phyloP scores from a whole-genome alignment of 2,888 invertebrate genomes.

The Ramazzottius varieornatus region DNA sequence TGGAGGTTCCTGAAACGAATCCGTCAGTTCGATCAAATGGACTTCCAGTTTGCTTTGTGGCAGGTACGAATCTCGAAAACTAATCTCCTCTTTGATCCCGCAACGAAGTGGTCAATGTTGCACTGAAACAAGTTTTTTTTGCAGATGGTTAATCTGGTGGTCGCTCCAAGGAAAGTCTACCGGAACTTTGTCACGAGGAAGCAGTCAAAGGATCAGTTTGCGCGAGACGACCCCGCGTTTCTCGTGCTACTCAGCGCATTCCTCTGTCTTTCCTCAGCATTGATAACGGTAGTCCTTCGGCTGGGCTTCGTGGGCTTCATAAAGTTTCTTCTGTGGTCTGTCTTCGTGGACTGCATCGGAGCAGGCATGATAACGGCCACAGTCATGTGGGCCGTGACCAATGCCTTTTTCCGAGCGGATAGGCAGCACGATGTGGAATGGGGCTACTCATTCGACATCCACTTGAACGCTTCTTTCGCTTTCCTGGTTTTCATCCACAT shows the following conservation, averaged over 20 bases:
- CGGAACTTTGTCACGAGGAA: constrained; percentile 11
- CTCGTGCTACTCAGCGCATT: constrained; percentile 62
- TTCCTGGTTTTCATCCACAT: constrained; percentile 72
- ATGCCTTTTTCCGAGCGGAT: background rate
- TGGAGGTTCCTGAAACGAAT: constrained; percentile 59
- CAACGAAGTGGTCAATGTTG: no score
- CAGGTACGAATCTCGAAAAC: no score
- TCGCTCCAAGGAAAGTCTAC: constrained; percentile 69
- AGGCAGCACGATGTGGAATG: constrained; percentile 55
- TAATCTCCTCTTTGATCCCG: no score
- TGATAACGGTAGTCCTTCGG: constrained; percentile 36
- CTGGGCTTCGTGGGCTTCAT: constrained; percentile 36
- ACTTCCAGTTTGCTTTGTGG: constrained; percentile 97
- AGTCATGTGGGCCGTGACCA: constrained; percentile 46
- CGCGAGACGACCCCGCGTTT: constrained; percentile 94
- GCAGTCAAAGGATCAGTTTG: constrained; percentile 96
- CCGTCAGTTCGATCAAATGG: constrained; percentile 84
- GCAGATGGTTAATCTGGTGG: constrained; percentile 73
- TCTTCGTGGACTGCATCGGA: constrained; percentile 76
- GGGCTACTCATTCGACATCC: constrained; percentile 95
- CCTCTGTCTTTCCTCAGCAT: constrained; percentile 29
- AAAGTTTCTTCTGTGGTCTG: constrained; percentile 61
- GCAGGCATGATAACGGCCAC: constrained; percentile 62
- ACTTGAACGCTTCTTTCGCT: constrained; percentile 95
- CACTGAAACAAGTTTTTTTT: no score